phyloP scores from a whole-genome alignment of 2,113 vertebrate genomes.

The Nothobranchius kuhntae region DNA sequence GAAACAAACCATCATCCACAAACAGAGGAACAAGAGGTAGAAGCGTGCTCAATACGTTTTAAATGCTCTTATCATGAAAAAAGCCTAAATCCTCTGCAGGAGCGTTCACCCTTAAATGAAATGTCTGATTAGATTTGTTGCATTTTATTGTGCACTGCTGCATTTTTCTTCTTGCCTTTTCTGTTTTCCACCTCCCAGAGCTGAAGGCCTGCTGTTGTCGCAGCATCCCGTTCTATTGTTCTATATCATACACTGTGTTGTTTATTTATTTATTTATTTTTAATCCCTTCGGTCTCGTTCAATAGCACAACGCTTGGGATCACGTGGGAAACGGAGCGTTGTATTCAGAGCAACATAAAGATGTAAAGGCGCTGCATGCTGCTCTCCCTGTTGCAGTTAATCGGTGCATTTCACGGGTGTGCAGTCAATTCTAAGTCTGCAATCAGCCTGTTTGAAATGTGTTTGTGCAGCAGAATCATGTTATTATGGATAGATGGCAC shows the following conservation, averaged over 20 bases:
- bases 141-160: too few species aligned
- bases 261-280: neutral
- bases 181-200: too few species aligned
- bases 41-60: too few species aligned
- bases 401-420: slow-evolving; percentile 1
- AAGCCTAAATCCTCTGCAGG: too few species aligned
- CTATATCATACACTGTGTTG: neutral
- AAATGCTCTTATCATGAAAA: too few species aligned
- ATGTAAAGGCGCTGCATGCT: slow-evolving; percentile 14
- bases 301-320: neutral
- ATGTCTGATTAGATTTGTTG: too few species aligned
- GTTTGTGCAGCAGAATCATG: neutral
- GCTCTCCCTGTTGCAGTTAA: neutral
- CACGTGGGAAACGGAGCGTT: neutral
- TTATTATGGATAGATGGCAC: neutral
- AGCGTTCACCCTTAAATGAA: too few species aligned
- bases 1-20: too few species aligned
- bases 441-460: slow-evolving; percentile 2
- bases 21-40: too few species aligned
- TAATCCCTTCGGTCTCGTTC: neutral
- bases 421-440: neutral
- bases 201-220: neutral
- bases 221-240: neutral
- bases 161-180: too few species aligned
- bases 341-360: neutral